Percentiles rank a stretch among this genome's conserved stretches.
Evolutionary conservation across 2,113 vertebrate genomes (phyloP).

Genomic region (Spilogale gracilis): DNA sequence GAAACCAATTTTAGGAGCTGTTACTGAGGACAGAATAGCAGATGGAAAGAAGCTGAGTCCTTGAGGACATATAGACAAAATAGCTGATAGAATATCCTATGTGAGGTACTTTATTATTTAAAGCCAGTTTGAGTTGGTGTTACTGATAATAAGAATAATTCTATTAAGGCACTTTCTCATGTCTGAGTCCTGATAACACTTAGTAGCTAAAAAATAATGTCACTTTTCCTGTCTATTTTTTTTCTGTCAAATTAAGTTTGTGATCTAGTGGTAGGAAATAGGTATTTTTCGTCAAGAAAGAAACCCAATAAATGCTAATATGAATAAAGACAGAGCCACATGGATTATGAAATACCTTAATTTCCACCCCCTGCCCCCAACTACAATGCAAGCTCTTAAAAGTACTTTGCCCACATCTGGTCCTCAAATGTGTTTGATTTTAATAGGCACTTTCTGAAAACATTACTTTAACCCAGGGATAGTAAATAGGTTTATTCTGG

Average conservation of each 20-base stretch:
- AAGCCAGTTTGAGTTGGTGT: not conserved
- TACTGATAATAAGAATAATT: conserved; percentile 3
- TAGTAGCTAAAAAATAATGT: not conserved
- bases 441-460: conserved; percentile 34
- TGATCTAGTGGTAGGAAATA: not conserved
- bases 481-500: not conserved
- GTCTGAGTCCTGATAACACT: not conserved
- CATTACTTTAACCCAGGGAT: not conserved
- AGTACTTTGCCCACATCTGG: not conserved
- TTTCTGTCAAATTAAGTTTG: not conserved
- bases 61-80: not conserved
- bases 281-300: conserved; percentile 1
- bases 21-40: not conserved
- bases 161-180: not conserved
- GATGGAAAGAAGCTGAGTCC: not conserved
- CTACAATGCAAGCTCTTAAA: not conserved
- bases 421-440: conserved; percentile 32
- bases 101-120: not conserved
- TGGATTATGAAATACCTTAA: not conserved
- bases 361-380: not conserved
- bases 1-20: not conserved
- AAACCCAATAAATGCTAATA: not conserved
- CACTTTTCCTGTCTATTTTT: not conserved
- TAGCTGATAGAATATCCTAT: not conserved
- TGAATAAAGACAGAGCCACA: not conserved